Evolutionary conservation across 37 sponge, comb jelly and placozoan species (phyloP).

Genomic region (Mnemiopsis leidyi): DNA sequence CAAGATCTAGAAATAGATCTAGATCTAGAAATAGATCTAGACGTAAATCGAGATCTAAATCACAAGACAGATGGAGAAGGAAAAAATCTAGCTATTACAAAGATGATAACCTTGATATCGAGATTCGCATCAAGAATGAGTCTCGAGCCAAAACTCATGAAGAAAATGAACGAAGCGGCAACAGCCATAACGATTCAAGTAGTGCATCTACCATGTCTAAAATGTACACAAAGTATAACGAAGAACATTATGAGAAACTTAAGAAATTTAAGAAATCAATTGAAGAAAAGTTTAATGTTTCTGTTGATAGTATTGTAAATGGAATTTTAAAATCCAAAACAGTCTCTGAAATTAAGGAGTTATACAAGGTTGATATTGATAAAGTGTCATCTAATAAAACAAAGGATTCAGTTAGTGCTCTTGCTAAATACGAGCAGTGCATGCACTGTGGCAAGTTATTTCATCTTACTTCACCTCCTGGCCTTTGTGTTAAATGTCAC

Average conservation of each 20-base stretch:
- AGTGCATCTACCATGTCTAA: neutral
- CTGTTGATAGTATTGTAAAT: conserved; percentile 39
- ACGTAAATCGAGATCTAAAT: neutral
- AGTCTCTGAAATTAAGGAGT: neutral
- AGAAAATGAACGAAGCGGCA: neutral
- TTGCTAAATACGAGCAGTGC: neutral
- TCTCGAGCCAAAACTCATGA: neutral
- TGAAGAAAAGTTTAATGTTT: conserved; percentile 16
- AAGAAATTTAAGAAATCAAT: neutral
- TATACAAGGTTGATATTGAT: conserved; percentile 18
- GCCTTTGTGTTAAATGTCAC: neutral
- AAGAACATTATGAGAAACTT: neutral
- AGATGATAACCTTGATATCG: neutral
- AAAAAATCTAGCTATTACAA: neutral
- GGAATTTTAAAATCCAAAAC: neutral
- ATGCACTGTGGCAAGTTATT: neutral
- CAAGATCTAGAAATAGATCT: neutral
- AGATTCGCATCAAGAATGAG: neutral
- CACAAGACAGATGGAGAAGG: neutral
- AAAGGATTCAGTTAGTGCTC: neutral
- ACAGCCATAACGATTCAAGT: neutral
- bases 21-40: neutral
- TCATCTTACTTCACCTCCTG: neutral
- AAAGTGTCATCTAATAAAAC: neutral
- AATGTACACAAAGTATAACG: neutral